A percentile compares a stretch with the other conserved stretches of the same genome.
These are phyloP conservation scores for Melospiza georgiana DNA, from an alignment of 2,113 vertebrate genomes.

Conservation along the genomic window DNA sequence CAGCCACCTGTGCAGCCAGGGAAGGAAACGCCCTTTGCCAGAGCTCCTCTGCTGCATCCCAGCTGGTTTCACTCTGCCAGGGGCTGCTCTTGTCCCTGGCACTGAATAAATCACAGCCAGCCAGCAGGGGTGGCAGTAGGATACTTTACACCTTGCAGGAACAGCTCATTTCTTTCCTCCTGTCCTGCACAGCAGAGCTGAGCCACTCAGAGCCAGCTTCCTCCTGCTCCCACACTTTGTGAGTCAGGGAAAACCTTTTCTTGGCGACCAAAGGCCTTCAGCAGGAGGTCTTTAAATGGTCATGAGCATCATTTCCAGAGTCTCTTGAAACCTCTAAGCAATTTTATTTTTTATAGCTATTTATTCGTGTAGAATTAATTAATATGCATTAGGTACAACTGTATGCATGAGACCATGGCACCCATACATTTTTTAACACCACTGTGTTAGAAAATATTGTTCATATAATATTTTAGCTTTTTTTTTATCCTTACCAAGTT, in stretches of 20 bases:
- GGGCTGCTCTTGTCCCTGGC: not conserved
- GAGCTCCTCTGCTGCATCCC: not conserved
- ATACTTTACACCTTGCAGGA: not conserved
- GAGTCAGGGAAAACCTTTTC: not conserved
- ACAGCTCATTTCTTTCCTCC: not conserved
- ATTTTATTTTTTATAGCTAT: not conserved
- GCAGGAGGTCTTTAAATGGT: not conserved
- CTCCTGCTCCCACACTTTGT: not conserved
- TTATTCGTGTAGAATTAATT: not conserved
- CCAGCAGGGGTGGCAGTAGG: rapidly evolving
- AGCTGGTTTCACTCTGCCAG: not conserved
- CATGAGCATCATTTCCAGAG: not conserved
- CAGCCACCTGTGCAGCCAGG: not conserved
- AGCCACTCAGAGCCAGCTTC: not conserved
- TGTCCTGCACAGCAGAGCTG: not conserved
- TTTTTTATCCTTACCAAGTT: not conserved
- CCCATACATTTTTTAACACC: not conserved
- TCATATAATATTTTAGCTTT: not conserved
- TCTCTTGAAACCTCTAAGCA: not conserved
- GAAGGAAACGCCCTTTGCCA: not conserved
- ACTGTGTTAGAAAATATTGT: not conserved
- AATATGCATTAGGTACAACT: not conserved
- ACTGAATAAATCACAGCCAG: not conserved
- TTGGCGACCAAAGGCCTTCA: not conserved
- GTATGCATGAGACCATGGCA: not conserved